Base-by-base conservation (phyloP, 2,888 invertebrate genomes). In the Mesorhabditis sp. region DNA sequence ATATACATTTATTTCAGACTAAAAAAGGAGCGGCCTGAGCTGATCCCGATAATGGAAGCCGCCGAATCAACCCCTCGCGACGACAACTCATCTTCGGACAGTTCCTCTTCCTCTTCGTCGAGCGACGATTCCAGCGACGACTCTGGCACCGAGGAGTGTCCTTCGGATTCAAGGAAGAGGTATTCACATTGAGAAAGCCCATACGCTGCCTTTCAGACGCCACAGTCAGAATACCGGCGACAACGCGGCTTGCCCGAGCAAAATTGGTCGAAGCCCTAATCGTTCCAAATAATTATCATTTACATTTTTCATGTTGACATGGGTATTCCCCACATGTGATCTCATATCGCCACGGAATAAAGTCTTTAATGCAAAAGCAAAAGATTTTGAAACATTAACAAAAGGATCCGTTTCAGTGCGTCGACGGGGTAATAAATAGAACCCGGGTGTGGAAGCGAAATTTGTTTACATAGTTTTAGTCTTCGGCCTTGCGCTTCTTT, bases 11-110 rank as follows among this genome's bases (percentile, higher is more conserved):
- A 6, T 70, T 73, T 65, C 70, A 79, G 80, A 64, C 62, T 80
- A 43, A 50, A 71, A 3, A 69, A 66, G 44, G 67, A 75, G 41
- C 74, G 80, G n/a, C 78, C 80, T 4, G 80, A 79, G 67, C 65
- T 78, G 44, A 62, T 80, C 10, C 69, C 68, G 0, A 73, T 77
- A 4, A 76, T 80, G 42, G 66, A 71, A 13, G 62, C 70, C 6
- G 68, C 77, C n/a, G 58, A 50, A 50, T 10, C 58, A 50, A 50
- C 58, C 10, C 58, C 58, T 13, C 58, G n/a, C 2, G 58, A 50
- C n/a, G 58, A 50, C 7, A 50, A 50, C n/a, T 50, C 58, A 13
- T 50, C 58, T 10, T 13, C 10, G 7, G 58, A 50, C n/a, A 13
- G 10, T 50, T 50, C 58, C 7, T 50, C 58, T 13, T 50, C 58